Evolutionary conservation across 2,113 vertebrate species (phyloP), one percentile per base, ranked within the genome.

Genomic region (Pterocles gutturalis): DNA sequence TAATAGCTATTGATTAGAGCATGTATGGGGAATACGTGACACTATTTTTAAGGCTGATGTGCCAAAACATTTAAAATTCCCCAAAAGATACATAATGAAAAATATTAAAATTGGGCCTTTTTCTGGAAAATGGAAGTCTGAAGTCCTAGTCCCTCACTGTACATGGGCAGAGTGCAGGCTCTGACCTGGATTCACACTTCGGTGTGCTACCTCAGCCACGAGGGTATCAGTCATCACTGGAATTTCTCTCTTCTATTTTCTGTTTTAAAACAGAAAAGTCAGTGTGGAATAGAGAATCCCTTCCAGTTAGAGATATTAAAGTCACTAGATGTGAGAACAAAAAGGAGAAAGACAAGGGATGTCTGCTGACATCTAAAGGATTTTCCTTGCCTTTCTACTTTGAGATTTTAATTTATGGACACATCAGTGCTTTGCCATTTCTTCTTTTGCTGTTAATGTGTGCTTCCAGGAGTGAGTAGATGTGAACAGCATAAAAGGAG

Each of bases 81-180:
- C 19, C 14, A 24, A 26, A 90, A 66, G 31, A 38, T n/a, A 46
- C 0, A 16, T 29, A 53, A 48, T 15, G 10, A 48, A 36, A 45
- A 64, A 75, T 58, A 26, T 5, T 31, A 5, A 55, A 83, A 62
- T 25, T 14, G 2, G 17, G 9, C 6, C 17, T 48, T 67, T 71
- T 71, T 31, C 45, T 86, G 21, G n/a, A 77, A 76, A 67, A 70
- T 4, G 5, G 12, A 70, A 73, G 43, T 62, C 13, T 4, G 0
- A 81, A 77, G 31, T 73, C 17, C 17, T 58, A 0, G 60, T 88
- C 28, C 43, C 12, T 8, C 15, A 34, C 14, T 0, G 0, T 43
- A 54, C 51, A 6, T 75, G n/a, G 46, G 25, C 25, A 55, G 43
- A 60, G 38, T 21, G 2, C 16, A 70, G 28, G 46, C 25, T 83